phyloP scores from a whole-genome alignment of 2,888 invertebrate genomes.

The Eubasilissa splendida region DNA sequence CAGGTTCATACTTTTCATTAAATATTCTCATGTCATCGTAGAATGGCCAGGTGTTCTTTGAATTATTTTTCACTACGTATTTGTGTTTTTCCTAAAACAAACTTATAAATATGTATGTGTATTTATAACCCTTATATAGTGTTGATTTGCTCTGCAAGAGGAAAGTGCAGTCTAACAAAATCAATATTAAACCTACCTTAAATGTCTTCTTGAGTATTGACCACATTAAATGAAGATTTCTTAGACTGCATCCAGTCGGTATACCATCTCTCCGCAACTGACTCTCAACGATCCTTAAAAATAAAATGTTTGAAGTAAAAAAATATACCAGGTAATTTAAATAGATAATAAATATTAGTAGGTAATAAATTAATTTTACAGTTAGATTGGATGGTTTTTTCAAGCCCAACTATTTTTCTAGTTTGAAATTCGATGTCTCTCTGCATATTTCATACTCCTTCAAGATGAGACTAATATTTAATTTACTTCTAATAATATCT shows the following conservation, averaged over 20 bases:
- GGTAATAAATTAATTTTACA: not conserved
- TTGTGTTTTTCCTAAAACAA: slow-evolving; percentile 51
- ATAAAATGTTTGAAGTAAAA: not conserved
- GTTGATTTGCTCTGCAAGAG: too few species aligned
- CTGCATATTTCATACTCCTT: too few species aligned
- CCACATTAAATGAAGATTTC: slow-evolving; percentile 52
- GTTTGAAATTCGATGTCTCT: too few species aligned
- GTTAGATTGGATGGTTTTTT: too few species aligned
- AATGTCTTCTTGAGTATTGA: slow-evolving; percentile 47
- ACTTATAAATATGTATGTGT: not conserved
- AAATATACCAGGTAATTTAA: not conserved
- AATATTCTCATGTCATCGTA: slow-evolving; percentile 52
- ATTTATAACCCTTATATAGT: too few species aligned
- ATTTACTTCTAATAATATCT: too few species aligned
- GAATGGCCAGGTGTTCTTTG: slow-evolving; percentile 46
- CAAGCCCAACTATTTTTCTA: too few species aligned
- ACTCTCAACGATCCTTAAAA: slow-evolving; percentile 45
- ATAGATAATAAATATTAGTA: not conserved
- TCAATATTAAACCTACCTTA: slow-evolving; percentile 43
- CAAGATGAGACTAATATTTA: too few species aligned
- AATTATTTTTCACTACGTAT: slow-evolving; percentile 37
- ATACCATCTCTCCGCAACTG: slow-evolving; percentile 46
- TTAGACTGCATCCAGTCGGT: slow-evolving; percentile 41
- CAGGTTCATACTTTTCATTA: slow-evolving; percentile 49
- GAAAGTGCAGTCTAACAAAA: not conserved